Conservation (phyloP, 2,797 vertebrate genomes). For the Sternotherus odoratus region DNA sequence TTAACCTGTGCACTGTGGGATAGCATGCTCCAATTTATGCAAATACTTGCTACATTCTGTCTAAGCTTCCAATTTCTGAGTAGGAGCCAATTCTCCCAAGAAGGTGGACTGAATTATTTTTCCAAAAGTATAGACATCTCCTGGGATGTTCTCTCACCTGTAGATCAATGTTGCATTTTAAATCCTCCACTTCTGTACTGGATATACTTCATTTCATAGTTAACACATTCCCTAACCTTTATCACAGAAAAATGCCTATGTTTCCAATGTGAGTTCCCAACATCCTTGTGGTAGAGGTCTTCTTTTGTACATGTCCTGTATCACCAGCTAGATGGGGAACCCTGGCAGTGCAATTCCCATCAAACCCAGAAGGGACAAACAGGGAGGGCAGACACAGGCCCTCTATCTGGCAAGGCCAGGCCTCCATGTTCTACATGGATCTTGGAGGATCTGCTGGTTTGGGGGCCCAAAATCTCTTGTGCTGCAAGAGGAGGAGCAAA, state of each 20-base stretch:
- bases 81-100: not conserved
- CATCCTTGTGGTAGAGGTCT: not conserved
- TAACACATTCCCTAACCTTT: not conserved
- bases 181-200: not conserved
- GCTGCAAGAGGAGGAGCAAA: not conserved
- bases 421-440: rapidly evolving
- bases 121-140: too few species aligned
- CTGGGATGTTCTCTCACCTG: too few species aligned
- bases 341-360: not conserved
- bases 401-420: not conserved
- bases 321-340: not conserved
- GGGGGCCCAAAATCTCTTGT: not conserved
- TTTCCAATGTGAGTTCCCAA: not conserved
- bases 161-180: not conserved
- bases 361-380: not conserved
- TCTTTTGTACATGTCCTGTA: not conserved
- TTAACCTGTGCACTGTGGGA: not conserved
- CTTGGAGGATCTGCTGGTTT: not conserved
- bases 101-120: not conserved
- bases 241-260: not conserved
- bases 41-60: not conserved
- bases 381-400: not conserved
- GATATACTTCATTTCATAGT: not conserved
- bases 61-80: not conserved
- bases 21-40: not conserved